A percentile compares a stretch with the other conserved stretches of the same genome.
phyloP scores from a whole-genome alignment of 23 tunicate genomes.

The Ascidia mentula region DNA sequence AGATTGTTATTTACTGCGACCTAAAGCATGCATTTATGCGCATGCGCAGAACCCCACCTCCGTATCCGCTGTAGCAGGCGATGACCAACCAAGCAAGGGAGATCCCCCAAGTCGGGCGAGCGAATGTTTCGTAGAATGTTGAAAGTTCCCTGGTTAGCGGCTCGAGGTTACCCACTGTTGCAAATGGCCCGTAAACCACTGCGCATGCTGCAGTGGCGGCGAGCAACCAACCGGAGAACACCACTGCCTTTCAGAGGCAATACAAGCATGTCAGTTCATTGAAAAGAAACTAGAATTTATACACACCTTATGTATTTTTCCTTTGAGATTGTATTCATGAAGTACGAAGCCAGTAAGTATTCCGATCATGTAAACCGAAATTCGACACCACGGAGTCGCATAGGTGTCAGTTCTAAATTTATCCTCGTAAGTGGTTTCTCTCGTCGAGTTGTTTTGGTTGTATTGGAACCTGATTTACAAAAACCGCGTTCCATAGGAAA shows the following conservation, averaged over 20 bases:
- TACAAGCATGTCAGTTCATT: too few species aligned
- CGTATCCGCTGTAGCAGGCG: slow-evolving; percentile 74
- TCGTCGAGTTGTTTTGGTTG: not conserved
- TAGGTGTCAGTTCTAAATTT: slow-evolving; percentile 34
- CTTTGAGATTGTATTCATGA: slow-evolving; percentile 27
- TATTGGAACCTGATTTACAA: too few species aligned
- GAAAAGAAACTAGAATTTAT: too few species aligned
- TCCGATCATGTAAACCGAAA: slow-evolving; percentile 67
- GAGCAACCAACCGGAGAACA: slow-evolving; percentile 38
- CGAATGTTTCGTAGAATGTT: slow-evolving; percentile 48
- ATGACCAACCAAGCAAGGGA: slow-evolving; percentile 65
- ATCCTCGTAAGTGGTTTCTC: not conserved
- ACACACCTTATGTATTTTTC: slow-evolving; percentile 57
- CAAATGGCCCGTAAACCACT: slow-evolving; percentile 41
- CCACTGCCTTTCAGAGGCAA: slow-evolving; percentile 59
- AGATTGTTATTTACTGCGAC: too few species aligned
- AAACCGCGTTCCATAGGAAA: too few species aligned
- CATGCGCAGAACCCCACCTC: too few species aligned
- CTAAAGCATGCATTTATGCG: too few species aligned
- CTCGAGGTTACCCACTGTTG: not conserved
- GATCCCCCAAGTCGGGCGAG: slow-evolving; percentile 54
- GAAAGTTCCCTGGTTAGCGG: slow-evolving; percentile 21
- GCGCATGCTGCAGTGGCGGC: slow-evolving; percentile 33
- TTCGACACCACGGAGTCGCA: slow-evolving; percentile 55
- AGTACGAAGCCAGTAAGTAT: slow-evolving; percentile 68